phyloP scores from a whole-genome alignment of 2,888 invertebrate genomes.

The Meteorus colon region DNA sequence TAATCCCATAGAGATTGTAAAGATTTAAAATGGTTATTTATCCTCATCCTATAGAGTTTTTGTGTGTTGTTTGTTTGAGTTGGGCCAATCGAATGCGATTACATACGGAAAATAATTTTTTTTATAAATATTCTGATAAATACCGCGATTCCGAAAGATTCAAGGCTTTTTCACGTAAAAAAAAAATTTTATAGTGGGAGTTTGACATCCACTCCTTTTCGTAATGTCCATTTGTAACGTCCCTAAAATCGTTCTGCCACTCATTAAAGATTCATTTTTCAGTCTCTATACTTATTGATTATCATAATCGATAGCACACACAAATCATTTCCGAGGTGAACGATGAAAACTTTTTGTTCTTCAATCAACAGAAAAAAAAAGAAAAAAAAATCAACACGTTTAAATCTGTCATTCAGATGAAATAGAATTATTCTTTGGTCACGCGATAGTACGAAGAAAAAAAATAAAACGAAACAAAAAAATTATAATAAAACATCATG shows the following conservation, averaged over 20 bases:
- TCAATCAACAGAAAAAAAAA: not conserved
- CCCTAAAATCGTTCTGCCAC: constrained; percentile 10
- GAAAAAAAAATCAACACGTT: not conserved
- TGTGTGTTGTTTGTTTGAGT: not conserved
- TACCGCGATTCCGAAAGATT: constrained; percentile 1
- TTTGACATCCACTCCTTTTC: constrained; percentile 9
- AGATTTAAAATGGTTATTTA: constrained; percentile 5
- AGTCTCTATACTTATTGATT: constrained; percentile 22
- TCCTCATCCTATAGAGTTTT: not conserved
- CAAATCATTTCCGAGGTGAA: constrained; percentile 3
- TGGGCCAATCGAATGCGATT: not conserved
- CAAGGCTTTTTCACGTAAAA: not conserved
- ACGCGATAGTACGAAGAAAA: constrained; percentile 1
- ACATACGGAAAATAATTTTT: not conserved
- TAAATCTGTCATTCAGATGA: constrained; percentile 1
- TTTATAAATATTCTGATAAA: not conserved
- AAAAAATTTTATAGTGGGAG: constrained; percentile 11
- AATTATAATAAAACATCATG: not conserved
- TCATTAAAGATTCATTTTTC: constrained; percentile 14
- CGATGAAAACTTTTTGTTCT: not conserved
- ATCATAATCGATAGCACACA: constrained; percentile 3
- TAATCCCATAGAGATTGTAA: constrained; percentile 20
- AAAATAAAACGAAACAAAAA: not conserved
- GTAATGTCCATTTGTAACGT: not conserved
- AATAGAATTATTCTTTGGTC: constrained; percentile 14